Percentiles rank a stretch among this genome's conserved stretches.
Evolutionary conservation across 2,797 vertebrate species (phyloP).

Genomic region (Acrossocheilus wenchowensis): DNA sequence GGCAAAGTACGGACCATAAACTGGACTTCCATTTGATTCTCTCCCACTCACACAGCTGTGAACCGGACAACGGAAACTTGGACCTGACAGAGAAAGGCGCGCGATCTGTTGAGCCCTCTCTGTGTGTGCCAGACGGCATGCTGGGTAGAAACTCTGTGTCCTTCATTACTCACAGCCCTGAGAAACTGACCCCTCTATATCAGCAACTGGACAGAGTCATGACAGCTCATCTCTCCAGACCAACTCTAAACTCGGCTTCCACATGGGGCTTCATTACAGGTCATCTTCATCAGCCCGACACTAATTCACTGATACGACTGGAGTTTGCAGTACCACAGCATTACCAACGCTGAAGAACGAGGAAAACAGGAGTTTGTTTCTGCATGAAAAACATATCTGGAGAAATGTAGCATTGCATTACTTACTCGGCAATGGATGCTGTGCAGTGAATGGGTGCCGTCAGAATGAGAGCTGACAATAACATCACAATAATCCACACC

Average conservation of each 20-base stretch:
- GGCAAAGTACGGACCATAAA: conserved; percentile 18
- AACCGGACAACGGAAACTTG: conserved; percentile 34
- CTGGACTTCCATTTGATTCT: conserved; percentile 23
- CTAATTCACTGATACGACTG: background rate
- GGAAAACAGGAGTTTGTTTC: background rate
- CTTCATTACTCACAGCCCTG: conserved; percentile 35
- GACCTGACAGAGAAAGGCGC: conserved; percentile 13
- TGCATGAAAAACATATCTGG: background rate
- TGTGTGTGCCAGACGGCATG: conserved; percentile 28
- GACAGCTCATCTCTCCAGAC: conserved; percentile 19
- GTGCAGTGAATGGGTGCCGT: background rate
- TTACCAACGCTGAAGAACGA: background rate
- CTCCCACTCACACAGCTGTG: conserved; percentile 29
- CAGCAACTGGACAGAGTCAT: background rate
- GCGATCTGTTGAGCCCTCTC: conserved; percentile 26
- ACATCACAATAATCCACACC: background rate
- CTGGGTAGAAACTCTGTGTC: conserved; percentile 30
- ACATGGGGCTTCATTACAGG: conserved; percentile 17
- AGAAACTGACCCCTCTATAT: conserved; percentile 19
- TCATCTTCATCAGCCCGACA: background rate
- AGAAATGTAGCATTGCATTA: background rate
- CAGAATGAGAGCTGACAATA: background rate
- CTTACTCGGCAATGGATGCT: background rate
- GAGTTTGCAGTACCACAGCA: background rate
- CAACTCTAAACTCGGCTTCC: conserved; percentile 20